Base-by-base conservation (phyloP, 2,113 vertebrate species). In the Empidonax alnorum region DNA sequence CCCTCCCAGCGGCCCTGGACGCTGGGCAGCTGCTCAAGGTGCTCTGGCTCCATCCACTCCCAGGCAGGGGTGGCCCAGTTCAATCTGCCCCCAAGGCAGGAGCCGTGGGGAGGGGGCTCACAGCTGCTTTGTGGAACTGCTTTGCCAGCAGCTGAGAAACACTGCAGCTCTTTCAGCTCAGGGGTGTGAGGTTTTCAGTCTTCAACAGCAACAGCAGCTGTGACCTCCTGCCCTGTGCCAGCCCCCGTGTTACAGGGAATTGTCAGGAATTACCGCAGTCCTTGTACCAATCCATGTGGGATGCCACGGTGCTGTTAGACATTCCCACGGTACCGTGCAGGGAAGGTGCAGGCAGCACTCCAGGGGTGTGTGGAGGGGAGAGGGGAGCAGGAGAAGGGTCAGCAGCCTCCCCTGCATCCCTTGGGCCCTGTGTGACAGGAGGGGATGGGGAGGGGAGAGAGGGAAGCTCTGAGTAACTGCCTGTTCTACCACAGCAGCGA, bases 181-280 rank as follows among this genome's bases (percentile, higher is more conserved):
- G 87, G 72, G 44, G 46, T 22, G 6, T 18, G n/a, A 72, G 47
- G 19, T 58, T 69, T 66, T 50, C 75, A 63, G 30, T 19, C 72
- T 76, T 28, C 84, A 93, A 94, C 96, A 97, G 97, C 95, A 97
- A 87, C 96, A 96, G 94, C 95, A 96, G 93, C 84, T n/a, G 31
- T 33, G 49, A 37, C 28, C 59, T 92, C 90, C 82, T 62, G 91
- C 76, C 81, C 84, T 17, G 73, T 6, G 58, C 1, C 19, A 65
- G 67, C 76, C 61, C 12, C 39, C 2, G 50, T 2, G 33, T 46
- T 15, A 4, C 71, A 42, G 66, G 76, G 77, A 73, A 6, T 3
- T 21, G 30, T 35, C 28, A 31, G 93, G 33, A 71, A 35, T 41
- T 23, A 46, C 76, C 13, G 31, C 53, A 46, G 28, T 12, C 28